Conservation (phyloP, 2,113 vertebrate species). For the Engystomops pustulosus region DNA sequence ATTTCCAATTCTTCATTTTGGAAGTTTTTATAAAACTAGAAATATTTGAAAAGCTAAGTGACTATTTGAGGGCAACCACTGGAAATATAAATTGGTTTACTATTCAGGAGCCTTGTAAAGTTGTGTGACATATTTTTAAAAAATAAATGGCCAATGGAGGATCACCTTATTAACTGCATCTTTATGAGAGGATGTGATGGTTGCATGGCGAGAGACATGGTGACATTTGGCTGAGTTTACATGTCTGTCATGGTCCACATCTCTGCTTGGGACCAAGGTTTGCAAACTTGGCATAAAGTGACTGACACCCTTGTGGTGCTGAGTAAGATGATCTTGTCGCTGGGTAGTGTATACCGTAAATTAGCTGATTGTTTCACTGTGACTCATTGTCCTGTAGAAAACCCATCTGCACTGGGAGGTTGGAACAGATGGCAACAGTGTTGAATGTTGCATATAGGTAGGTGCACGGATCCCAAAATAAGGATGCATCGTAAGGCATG, state of each 20-base stretch:
- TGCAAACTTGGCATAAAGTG: neutral
- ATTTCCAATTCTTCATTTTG: too few relatives aligned
- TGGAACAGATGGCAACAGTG: neutral
- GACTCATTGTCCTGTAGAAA: neutral
- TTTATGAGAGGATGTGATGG: neutral
- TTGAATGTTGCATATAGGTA: neutral
- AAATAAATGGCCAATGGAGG: too few relatives aligned
- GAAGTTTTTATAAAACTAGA: too few relatives aligned
- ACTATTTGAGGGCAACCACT: too few relatives aligned
- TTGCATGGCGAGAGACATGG: neutral
- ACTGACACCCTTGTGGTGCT: neutral
- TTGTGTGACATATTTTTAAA: too few relatives aligned
- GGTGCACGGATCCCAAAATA: neutral
- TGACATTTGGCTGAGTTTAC: constrained; percentile 5
- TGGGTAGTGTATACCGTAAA: neutral
- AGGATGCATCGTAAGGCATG: too few relatives aligned
- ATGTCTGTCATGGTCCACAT: neutral
- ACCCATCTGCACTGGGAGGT: neutral
- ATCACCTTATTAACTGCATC: neutral
- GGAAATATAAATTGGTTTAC: too few relatives aligned
- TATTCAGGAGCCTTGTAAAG: too few relatives aligned
- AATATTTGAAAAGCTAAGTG: too few relatives aligned
- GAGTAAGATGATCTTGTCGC: neutral
- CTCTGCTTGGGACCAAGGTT: neutral
- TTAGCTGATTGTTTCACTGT: neutral